Evolutionary conservation across 92 coral and sea anemone species (phyloP).

Genomic region (Epizoanthus fatuus): DNA sequence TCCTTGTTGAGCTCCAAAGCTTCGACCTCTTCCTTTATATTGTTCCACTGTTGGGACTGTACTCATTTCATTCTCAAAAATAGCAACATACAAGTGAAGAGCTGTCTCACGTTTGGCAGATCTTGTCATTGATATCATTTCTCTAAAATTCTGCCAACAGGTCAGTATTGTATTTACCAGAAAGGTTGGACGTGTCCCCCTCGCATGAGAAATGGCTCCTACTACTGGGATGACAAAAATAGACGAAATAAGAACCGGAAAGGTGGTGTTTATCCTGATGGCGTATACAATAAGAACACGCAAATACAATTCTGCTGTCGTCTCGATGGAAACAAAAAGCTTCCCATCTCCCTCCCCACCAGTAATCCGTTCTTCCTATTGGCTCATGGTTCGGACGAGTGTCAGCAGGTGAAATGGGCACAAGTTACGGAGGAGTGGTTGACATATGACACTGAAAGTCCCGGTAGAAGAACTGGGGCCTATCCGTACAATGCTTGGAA

Average conservation of each 20-base stretch:
- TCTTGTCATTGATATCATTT: too few species aligned
- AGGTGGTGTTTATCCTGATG: conserved; percentile 65
- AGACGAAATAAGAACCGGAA: conserved; percentile 26
- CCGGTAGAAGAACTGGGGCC: neutral
- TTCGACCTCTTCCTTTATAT: too few species aligned
- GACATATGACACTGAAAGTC: conserved; percentile 6
- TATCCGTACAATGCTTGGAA: conserved; percentile 9
- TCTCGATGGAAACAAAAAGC: conserved; percentile 28
- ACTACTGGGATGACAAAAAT: conserved; percentile 56
- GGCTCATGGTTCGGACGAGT: conserved; percentile 38
- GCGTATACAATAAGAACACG: conserved; percentile 50
- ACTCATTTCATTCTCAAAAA: too few species aligned
- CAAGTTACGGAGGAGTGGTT: conserved; percentile 22
- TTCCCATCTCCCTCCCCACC: conserved; percentile 52
- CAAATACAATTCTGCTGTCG: conserved; percentile 57
- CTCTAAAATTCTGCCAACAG: neutral
- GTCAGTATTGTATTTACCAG: conserved; percentile 56
- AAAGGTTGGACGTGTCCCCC: conserved; percentile 45
- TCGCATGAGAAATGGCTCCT: conserved; percentile 37
- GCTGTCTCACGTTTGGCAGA: too few species aligned
- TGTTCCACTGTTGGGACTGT: too few species aligned
- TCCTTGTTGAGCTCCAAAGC: too few species aligned
- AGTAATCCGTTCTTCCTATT: conserved; percentile 61
- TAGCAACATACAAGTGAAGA: too few species aligned
- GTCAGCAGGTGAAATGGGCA: conserved; percentile 64